A percentile compares a stretch with the other conserved stretches of the same genome.
phyloP scores from a whole-genome alignment of 2,888 invertebrate genomes.

The Trachelus troglodyta region DNA sequence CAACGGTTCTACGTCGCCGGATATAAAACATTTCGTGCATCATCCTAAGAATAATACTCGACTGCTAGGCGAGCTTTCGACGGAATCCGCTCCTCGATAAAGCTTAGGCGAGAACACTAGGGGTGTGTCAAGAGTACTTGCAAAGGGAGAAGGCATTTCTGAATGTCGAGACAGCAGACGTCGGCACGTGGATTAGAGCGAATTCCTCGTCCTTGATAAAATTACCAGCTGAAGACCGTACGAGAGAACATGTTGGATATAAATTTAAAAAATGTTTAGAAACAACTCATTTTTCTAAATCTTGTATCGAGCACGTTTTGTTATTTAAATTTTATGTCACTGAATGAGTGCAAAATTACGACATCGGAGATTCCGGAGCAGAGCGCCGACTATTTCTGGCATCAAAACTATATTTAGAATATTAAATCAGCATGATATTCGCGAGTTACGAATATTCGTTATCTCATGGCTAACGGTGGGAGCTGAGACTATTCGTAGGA shows the following conservation, averaged over 20 bases:
- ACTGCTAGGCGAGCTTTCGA: not conserved
- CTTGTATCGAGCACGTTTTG: not conserved
- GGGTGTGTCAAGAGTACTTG: not conserved
- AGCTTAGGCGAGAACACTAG: not conserved
- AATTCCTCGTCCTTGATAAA: not conserved
- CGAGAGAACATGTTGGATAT: not conserved
- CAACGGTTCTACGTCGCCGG: slow-evolving; percentile 28
- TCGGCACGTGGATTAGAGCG: not conserved
- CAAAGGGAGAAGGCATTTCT: not conserved
- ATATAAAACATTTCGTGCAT: slow-evolving; percentile 35
- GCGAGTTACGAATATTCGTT: not conserved
- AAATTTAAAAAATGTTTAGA: not conserved
- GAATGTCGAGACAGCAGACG: not conserved
- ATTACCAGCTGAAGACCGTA: not conserved
- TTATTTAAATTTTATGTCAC: not conserved
- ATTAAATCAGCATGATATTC: slow-evolving; percentile 8
- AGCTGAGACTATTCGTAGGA: no score
- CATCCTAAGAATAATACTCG: slow-evolving; percentile 56
- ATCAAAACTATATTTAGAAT: slow-evolving; percentile 38
- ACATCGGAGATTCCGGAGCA: not conserved
- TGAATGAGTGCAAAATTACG: not conserved
- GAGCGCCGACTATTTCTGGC: slow-evolving; percentile 28
- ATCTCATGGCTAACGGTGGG: not conserved
- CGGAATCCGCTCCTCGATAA: not conserved
- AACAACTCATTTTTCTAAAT: not conserved